Evolutionary conservation across 2,113 vertebrate genomes (phyloP).

Genomic region (Emydura subglobosa): DNA sequence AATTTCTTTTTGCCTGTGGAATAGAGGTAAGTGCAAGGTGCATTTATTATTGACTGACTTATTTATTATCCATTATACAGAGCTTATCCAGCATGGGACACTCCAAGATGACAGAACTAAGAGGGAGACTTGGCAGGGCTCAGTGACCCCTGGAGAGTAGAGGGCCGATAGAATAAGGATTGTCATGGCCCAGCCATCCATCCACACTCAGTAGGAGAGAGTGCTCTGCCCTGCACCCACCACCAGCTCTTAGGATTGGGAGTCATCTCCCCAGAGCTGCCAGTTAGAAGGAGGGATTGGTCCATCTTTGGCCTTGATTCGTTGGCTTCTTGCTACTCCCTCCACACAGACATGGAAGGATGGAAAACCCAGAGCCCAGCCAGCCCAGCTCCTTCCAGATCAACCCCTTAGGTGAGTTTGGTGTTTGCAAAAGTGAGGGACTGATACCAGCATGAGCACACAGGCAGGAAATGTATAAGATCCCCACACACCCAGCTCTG

Average conservation of each 20-base stretch:
- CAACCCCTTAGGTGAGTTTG: too few species aligned
- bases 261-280: not conserved
- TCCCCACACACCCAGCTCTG: not conserved
- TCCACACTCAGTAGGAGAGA: not conserved
- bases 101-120: not conserved
- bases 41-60: rapidly evolving
- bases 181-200: not conserved
- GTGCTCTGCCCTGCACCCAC: not conserved
- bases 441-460: not conserved
- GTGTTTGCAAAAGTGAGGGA: not conserved
- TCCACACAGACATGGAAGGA: not conserved
- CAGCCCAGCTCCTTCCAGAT: not conserved
- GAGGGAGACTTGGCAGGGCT: not conserved
- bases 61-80: constrained; percentile 42
- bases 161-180: not conserved
- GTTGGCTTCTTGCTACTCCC: not conserved
- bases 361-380: not conserved
- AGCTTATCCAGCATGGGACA: not conserved
- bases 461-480: not conserved
- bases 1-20: rapidly evolving
- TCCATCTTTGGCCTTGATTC: not conserved
- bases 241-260: not conserved
- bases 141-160: rapidly evolving
- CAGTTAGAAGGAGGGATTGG: not conserved
- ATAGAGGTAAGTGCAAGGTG: not conserved